A percentile compares a stretch with the other conserved stretches of the same genome.
phyloP scores from a whole-genome alignment of 2,113 vertebrate species.

The Emydura subglobosa region DNA sequence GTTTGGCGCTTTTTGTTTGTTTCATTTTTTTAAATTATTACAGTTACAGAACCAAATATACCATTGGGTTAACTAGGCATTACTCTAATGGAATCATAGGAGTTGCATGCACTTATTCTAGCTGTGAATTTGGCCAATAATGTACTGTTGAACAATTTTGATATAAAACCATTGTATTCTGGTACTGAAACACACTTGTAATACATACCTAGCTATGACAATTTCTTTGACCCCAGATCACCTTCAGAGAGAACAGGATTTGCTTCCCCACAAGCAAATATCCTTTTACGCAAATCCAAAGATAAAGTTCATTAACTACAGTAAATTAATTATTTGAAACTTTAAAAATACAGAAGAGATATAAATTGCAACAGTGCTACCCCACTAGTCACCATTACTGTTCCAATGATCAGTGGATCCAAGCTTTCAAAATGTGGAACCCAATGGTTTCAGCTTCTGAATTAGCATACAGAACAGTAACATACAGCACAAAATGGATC shows the following conservation, averaged over 20 bases:
- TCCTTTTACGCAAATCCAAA: not conserved
- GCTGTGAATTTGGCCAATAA: not conserved
- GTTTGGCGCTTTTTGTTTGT: not conserved
- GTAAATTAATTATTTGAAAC: not conserved
- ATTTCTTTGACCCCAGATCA: not conserved
- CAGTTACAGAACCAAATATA: not conserved
- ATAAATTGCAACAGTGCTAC: not conserved
- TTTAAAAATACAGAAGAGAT: not conserved
- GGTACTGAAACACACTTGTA: not conserved
- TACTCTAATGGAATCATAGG: not conserved
- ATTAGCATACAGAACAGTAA: not conserved
- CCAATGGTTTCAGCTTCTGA: not conserved
- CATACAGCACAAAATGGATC: not conserved
- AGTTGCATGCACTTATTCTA: not conserved
- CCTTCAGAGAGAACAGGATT: rapidly evolving
- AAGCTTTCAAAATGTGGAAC: not conserved
- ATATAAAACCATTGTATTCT: not conserved
- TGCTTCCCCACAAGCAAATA: not conserved
- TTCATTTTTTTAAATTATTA: too few relatives aligned
- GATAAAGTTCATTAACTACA: not conserved
- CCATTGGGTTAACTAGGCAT: not conserved
- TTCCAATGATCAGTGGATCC: not conserved
- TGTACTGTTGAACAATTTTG: not conserved
- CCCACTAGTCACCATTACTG: not conserved
- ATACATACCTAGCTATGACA: not conserved